Conservation (phyloP, 1,140 invertebrate species). For the Hyposmocoma kahamanoa region DNA sequence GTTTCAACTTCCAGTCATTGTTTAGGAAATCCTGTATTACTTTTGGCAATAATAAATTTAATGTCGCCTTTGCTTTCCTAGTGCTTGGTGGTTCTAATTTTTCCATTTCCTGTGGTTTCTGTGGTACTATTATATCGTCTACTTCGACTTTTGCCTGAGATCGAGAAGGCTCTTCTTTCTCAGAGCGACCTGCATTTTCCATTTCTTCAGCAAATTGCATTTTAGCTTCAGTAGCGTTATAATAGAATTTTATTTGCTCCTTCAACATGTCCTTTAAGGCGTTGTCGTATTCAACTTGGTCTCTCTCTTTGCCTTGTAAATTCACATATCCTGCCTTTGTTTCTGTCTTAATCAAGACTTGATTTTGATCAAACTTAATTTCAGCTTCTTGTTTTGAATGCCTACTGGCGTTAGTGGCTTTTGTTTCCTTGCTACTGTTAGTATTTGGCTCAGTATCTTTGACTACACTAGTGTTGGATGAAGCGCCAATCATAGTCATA, state of each 20-base stretch:
- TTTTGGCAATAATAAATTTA: slow-evolving; percentile 61
- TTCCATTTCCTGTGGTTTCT: slow-evolving; percentile 24
- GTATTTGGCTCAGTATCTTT: slow-evolving; percentile 7
- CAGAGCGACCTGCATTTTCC: not conserved
- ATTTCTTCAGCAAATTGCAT: not conserved
- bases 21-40: slow-evolving; percentile 67
- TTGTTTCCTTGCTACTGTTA: not conserved
- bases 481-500: slow-evolving; percentile 52
- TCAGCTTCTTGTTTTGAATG: slow-evolving; percentile 10
- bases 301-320: slow-evolving; percentile 61
- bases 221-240: slow-evolving; percentile 28
- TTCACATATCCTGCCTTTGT: slow-evolving; percentile 61
- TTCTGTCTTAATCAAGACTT: slow-evolving; percentile 60
- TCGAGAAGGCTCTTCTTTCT: slow-evolving; percentile 9
- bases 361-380: slow-evolving; percentile 26
- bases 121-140: slow-evolving; percentile 52
- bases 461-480: slow-evolving; percentile 19
- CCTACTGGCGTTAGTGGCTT: slow-evolving; percentile 9
- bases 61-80: slow-evolving; percentile 45
- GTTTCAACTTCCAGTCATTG: slow-evolving; percentile 54
- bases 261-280: slow-evolving; percentile 46
- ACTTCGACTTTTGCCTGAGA: slow-evolving; percentile 36
- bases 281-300: slow-evolving; percentile 46
- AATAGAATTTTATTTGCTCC: slow-evolving; percentile 44
- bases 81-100: slow-evolving; percentile 37